Percentiles rank a stretch among this genome's conserved stretches.
These are phyloP conservation scores for Ichneumon xanthorius DNA, from an alignment of 2,888 invertebrate species.

Conservation along the genomic window DNA sequence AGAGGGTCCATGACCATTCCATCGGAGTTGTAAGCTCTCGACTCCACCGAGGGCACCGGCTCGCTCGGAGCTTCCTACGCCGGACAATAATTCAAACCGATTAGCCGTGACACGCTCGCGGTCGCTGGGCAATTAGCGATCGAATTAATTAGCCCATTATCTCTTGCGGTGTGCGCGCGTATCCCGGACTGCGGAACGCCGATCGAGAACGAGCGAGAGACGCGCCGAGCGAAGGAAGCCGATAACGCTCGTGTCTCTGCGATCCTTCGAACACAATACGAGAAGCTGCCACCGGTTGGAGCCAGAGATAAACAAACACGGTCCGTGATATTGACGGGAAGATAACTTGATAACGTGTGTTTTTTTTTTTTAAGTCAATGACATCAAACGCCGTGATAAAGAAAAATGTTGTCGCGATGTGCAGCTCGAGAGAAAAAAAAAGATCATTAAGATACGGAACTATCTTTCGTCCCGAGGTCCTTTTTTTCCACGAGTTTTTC, in stretches of 20 bases:
- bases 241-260: slow-evolving; percentile 19
- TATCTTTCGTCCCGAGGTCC: slow-evolving; percentile 4
- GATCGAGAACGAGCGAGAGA: slow-evolving; percentile 45
- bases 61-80: slow-evolving; percentile 49
- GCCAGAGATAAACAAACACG: not conserved
- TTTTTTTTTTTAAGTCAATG: slow-evolving; percentile 11
- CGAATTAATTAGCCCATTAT: slow-evolving; percentile 83
- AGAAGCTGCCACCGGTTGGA: not conserved
- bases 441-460: slow-evolving; percentile 28
- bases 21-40: slow-evolving; percentile 12
- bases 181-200: slow-evolving; percentile 25
- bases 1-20: slow-evolving; percentile 7
- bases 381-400: slow-evolving; percentile 14
- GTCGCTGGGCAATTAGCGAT: slow-evolving; percentile 80
- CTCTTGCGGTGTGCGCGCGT: slow-evolving; percentile 72
- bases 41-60: not conserved
- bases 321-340: not conserved
- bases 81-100: slow-evolving; percentile 79
- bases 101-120: slow-evolving; percentile 79
- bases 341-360: not conserved
- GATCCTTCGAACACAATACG: slow-evolving; percentile 9
- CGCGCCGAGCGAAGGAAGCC: slow-evolving; percentile 14
- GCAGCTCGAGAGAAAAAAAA: slow-evolving; percentile 5
- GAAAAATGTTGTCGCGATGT: not conserved
- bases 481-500: slow-evolving; percentile 6